Evolutionary conservation across 2,888 invertebrate species (phyloP).

Genomic region (Drosophila cracens): DNA sequence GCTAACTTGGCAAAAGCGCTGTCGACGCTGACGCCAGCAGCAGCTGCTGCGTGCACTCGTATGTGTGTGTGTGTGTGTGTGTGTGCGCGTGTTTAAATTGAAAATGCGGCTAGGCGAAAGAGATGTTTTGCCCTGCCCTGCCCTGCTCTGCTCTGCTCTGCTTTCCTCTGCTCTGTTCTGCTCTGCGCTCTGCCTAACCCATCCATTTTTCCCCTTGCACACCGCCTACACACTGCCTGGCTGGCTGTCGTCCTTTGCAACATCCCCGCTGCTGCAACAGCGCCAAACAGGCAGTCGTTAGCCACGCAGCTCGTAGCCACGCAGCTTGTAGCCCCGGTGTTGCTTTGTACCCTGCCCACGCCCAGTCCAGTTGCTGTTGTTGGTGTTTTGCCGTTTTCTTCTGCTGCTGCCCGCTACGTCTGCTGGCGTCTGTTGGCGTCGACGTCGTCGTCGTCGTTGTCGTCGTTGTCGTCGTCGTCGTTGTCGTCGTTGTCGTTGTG

Average conservation of each 20-base stretch:
- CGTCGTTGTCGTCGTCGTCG: conserved; percentile 17
- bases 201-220: neutral
- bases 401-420: conserved; percentile 36
- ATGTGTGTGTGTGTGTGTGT: conserved; percentile 18
- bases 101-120: conserved; percentile 65
- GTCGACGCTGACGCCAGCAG: conserved; percentile 30
- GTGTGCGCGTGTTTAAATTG: conserved; percentile 70
- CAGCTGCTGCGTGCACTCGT: conserved; percentile 35
- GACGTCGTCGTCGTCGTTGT: conserved; percentile 17
- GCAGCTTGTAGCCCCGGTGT: conserved; percentile 15
- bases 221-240: neutral
- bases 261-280: neutral
- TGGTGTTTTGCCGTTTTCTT: conserved; percentile 55
- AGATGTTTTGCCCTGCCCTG: conserved; percentile 34
- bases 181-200: conserved; percentile 1
- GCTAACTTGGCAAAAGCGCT: conserved; percentile 39
- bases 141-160: neutral
- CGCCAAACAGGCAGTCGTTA: conserved; percentile 1
- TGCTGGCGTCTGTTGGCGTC: conserved; percentile 34
- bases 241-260: conserved; percentile 1
- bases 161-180: neutral
- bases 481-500: conserved; percentile 27
- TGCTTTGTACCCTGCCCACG: conserved; percentile 44
- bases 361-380: conserved; percentile 47
- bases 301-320: conserved; percentile 11